phyloP scores from a whole-genome alignment of 2,888 invertebrate genomes.

The Osmoderma eremita region DNA sequence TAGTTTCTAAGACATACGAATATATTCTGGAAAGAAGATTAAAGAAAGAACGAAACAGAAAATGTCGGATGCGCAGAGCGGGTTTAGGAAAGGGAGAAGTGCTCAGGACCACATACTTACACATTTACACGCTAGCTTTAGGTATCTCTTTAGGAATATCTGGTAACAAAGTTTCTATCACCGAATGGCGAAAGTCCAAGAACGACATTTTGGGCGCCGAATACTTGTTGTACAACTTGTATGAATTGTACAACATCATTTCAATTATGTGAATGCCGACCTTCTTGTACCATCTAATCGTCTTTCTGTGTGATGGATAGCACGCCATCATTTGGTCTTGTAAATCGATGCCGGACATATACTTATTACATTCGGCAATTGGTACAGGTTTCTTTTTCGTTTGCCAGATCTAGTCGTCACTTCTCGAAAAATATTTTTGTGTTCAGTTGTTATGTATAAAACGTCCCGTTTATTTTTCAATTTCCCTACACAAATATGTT shows the following conservation, averaged over 20 bases:
- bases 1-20: no score
- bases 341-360: neutral
- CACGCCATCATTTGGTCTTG: neutral
- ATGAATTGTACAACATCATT: neutral
- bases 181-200: neutral
- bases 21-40: no score
- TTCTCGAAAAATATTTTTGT: no score
- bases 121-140: no score
- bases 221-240: constrained; percentile 3
- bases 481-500: constrained; percentile 42
- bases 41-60: no score
- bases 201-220: neutral
- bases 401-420: neutral
- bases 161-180: no score
- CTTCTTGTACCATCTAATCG: constrained; percentile 2
- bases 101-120: no score
- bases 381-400: neutral
- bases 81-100: no score
- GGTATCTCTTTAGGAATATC: no score
- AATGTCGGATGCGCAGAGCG: no score
- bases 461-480: constrained; percentile 47
- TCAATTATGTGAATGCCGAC: neutral
- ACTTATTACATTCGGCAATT: neutral
- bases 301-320: neutral
- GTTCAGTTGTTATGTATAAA: no score